Evolutionary conservation across 2,113 vertebrate species (phyloP).

Genomic region (Callopanchax toddi): DNA sequence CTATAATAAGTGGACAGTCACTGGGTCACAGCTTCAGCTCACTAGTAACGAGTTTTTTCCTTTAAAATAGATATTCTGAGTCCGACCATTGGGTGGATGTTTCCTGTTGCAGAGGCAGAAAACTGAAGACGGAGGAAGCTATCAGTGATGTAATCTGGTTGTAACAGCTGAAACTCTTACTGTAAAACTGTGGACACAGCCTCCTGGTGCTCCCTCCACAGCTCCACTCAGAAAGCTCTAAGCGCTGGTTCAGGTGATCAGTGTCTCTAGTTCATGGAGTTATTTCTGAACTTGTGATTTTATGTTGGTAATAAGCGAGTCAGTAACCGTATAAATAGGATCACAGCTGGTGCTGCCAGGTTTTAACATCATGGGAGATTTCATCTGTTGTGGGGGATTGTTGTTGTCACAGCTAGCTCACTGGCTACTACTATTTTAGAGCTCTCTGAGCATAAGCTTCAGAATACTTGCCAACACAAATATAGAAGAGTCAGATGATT

Average conservation of each 20-base stretch:
- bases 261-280: not conserved
- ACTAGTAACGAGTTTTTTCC: no score
- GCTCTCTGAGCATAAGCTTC: conserved; percentile 59
- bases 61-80: no score
- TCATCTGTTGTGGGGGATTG: conserved; percentile 49
- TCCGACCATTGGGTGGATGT: not conserved
- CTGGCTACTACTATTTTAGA: conserved; percentile 59
- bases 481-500: conserved; percentile 40
- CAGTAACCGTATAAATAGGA: conserved; percentile 40
- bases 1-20: no score
- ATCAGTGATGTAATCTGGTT: conserved; percentile 52
- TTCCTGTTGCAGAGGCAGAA: conserved; percentile 4
- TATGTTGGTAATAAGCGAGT: conserved; percentile 14
- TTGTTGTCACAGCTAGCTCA: conserved; percentile 58
- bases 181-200: not conserved
- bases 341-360: conserved; percentile 57
- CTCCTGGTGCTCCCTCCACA: not conserved
- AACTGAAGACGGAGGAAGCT: conserved; percentile 9
- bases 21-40: no score
- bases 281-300: conserved; percentile 5
- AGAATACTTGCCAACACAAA: conserved; percentile 58
- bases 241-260: not conserved
- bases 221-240: not conserved
- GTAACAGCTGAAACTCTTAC: conserved; percentile 40
- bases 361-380: conserved; percentile 59